Conservation (phyloP, 2,888 invertebrate species). For the Lepidocyrtoides sp. region DNA sequence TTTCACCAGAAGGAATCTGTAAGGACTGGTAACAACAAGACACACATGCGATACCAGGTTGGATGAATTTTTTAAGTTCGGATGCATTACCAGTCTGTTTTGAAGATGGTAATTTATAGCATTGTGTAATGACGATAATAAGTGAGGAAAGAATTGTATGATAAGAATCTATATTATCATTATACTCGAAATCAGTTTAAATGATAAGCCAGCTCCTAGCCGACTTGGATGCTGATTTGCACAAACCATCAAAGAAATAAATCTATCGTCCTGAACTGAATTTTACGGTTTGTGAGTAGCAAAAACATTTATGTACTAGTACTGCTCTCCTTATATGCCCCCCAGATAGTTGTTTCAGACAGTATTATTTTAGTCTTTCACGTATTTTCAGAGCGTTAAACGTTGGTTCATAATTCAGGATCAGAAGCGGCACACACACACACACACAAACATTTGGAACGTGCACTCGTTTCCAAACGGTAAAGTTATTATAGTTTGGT, state of each 20-base stretch:
- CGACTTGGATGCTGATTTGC: constrained; percentile 50
- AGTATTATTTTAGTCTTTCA: no score
- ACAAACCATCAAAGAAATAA: constrained; percentile 44
- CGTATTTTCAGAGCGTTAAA: background rate
- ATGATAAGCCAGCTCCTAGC: constrained; percentile 30
- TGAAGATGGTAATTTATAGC: background rate
- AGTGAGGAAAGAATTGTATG: constrained; percentile 2
- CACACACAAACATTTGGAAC: background rate
- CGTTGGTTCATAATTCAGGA: constrained; percentile 3
- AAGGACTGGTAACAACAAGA: no score
- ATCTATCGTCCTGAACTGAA: constrained; percentile 40
- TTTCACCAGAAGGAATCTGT: background rate
- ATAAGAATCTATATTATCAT: constrained; percentile 15
- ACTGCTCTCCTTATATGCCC: no score
- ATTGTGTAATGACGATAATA: constrained; percentile 8
- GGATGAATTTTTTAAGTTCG: constrained; percentile 1
- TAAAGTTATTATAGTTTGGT: background rate
- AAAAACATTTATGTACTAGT: background rate
- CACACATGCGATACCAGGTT: background rate
- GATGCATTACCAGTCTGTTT: constrained; percentile 12
- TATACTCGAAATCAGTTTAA: constrained; percentile 7
- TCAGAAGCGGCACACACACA: background rate
- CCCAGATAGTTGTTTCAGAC: no score
- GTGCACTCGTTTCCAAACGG: background rate
- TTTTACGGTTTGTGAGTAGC: constrained; percentile 32